Conservation (phyloP, 2,113 vertebrate species). For the Calonectris borealis region DNA sequence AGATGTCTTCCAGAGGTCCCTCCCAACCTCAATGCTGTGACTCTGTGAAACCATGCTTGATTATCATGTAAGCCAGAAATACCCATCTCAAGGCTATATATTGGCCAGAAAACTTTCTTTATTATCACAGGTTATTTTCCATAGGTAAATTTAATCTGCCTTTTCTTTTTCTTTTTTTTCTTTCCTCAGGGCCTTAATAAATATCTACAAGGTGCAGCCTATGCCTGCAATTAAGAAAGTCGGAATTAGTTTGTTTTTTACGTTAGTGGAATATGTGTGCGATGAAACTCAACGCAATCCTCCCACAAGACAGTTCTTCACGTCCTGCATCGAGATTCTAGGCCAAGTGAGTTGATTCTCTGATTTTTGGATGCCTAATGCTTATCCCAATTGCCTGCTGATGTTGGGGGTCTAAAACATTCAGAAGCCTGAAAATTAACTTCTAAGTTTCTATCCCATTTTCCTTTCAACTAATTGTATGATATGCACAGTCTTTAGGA, state of each 20-base stretch:
- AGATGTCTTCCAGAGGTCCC: not conserved
- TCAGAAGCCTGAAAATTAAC: not conserved
- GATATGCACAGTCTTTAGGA: not conserved
- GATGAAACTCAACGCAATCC: conserved; percentile 94
- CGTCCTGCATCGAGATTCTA: conserved; percentile 93
- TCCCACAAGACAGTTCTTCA: conserved; percentile 93
- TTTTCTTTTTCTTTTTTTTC: not conserved
- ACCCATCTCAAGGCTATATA: not conserved
- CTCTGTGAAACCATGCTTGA: not conserved
- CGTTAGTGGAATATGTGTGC: conserved; percentile 88
- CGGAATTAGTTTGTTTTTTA: conserved; percentile 90
- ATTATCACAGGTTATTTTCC: not conserved
- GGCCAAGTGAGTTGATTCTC: conserved; percentile 83
- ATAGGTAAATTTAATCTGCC: fast-evolving
- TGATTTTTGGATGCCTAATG: not conserved
- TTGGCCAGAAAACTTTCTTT: not conserved
- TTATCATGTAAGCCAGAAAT: not conserved
- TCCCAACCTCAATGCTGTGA: not conserved
- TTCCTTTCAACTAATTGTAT: not conserved
- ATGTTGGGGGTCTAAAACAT: not conserved
- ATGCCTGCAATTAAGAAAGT: conserved; percentile 84
- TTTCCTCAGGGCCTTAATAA: conserved; percentile 85
- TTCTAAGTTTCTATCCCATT: not conserved
- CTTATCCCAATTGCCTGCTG: not conserved
- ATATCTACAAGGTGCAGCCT: conserved; percentile 86